These are phyloP conservation scores for Aphelenchoides avenae DNA, from an alignment of 1,140 invertebrate genomes.

Conservation along the genomic window DNA sequence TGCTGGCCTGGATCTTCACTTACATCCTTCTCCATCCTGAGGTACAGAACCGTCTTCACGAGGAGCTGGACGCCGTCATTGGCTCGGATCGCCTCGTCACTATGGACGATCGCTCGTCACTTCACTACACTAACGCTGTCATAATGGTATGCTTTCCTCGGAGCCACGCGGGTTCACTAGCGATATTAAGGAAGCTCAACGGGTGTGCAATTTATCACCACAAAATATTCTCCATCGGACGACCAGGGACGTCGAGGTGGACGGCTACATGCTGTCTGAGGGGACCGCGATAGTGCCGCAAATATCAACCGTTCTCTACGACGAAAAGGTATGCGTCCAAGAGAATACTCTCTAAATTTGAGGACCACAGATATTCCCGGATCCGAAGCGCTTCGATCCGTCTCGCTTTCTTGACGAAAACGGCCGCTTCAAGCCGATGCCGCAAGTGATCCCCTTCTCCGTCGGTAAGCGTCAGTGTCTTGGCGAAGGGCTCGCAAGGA, in stretches of 20 bases:
- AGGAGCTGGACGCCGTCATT: too few relatives aligned
- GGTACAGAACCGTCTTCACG: too few relatives aligned
- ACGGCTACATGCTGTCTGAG: conserved; percentile 10
- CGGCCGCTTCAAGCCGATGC: conserved; percentile 1
- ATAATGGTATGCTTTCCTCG: too few relatives aligned
- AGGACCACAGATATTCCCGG: conserved; percentile 4
- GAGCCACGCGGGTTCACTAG: too few relatives aligned
- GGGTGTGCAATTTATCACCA: conserved; percentile 7
- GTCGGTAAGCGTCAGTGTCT: conserved; percentile 69
- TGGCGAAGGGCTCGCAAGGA: conserved; percentile 77
- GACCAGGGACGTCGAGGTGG: conserved; percentile 18
- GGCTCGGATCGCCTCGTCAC: too few relatives aligned
- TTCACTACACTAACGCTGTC: too few relatives aligned
- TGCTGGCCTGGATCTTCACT: too few relatives aligned
- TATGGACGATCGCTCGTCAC: too few relatives aligned
- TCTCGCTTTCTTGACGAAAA: conserved; percentile 8
- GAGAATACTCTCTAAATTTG: neutral
- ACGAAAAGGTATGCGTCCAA: conserved; percentile 14
- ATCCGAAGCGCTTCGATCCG: conserved; percentile 9
- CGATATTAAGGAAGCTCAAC: conserved; percentile 30
- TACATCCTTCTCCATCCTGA: too few relatives aligned
- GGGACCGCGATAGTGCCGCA: conserved; percentile 14
- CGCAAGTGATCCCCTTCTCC: conserved; percentile 13
- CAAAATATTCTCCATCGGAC: conserved; percentile 13
- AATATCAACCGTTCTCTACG: conserved; percentile 5